Evolutionary conservation across 2,113 vertebrate species (phyloP), one percentile per base, ranked within the genome.

Genomic region (Dinomys branickii): DNA sequence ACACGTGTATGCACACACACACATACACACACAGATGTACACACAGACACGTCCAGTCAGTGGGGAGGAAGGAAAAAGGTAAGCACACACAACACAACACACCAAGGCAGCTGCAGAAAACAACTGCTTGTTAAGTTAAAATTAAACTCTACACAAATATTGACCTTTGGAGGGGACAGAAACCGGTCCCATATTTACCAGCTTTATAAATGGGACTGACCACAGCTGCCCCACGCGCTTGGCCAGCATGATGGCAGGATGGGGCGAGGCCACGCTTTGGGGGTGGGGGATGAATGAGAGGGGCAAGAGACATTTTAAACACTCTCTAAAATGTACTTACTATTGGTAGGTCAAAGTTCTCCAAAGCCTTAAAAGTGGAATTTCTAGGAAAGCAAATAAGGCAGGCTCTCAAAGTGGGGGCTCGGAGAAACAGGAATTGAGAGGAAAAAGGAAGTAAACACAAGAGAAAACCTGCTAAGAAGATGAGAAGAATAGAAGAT

Each of bases 101-200:
- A 97, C 97, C 97, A 98, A 92, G 95, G 98, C 97, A 98, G 98
- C 98, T 97, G 98, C 98, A 98, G 98, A 98, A 98, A 99, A 99
- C 98, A 99, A 98, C 98, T 99, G 97, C 98, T 99, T 98, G 98
- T 98, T 99, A 99, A 98, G 98, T 99, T 99, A 99, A 99, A 99
- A 99, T 99, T 99, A 99, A 99, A 99, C 98, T 98, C 98, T 98
- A 98, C 96, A 98, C 98, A 99, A 99, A 99, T 99, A 99, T 99
- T 99, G 99, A 99, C 99, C 98, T 99, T 99, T 99, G 98, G 98
- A 99, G 98, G 98, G 98, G 98, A 99, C 97, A 98, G 97, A 99
- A 98, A 98, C 98, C 94, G 95, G 98, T 98, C 98, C 98, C 97
- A 98, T 98, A 99, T 99, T 99, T 99, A 98, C 98, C 98, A 98